Evolutionary conservation across 2,888 invertebrate species (phyloP).

Genomic region (Julus scanicus): DNA sequence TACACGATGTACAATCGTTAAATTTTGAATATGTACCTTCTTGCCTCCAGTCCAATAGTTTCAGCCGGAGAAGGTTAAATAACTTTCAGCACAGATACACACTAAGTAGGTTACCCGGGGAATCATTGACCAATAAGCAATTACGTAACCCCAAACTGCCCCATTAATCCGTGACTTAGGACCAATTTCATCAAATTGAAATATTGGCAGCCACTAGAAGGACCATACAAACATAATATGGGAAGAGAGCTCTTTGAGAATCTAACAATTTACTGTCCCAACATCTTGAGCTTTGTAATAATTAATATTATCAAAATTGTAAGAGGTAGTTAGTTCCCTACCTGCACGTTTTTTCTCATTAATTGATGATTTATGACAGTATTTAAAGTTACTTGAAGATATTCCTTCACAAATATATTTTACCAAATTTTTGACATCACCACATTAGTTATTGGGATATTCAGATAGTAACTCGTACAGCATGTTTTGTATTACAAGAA

Average conservation of each 20-base stretch:
- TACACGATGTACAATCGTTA: not conserved
- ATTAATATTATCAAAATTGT: too few species aligned
- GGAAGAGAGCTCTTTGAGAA: not conserved
- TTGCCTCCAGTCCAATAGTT: not conserved
- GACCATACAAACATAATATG: not conserved
- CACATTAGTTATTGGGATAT: too few species aligned
- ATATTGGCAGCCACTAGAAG: not conserved
- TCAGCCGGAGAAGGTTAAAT: not conserved
- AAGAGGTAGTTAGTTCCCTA: too few species aligned
- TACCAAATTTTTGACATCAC: too few species aligned
- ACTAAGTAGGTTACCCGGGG: not conserved
- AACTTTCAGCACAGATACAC: not conserved
- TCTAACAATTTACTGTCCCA: too few species aligned
- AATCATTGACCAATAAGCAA: not conserved
- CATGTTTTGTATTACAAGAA: too few species aligned
- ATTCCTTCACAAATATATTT: too few species aligned
- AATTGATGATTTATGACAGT: too few species aligned
- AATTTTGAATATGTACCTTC: not conserved
- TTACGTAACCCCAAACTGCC: not conserved
- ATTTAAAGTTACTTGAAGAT: too few species aligned
- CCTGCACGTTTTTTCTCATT: too few species aligned
- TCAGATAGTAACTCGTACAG: too few species aligned
- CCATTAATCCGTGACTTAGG: not conserved
- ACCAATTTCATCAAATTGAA: not conserved
- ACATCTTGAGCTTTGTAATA: too few species aligned